Conservation (phyloP, 2,113 vertebrate species). For the Madoqua kirkii region DNA sequence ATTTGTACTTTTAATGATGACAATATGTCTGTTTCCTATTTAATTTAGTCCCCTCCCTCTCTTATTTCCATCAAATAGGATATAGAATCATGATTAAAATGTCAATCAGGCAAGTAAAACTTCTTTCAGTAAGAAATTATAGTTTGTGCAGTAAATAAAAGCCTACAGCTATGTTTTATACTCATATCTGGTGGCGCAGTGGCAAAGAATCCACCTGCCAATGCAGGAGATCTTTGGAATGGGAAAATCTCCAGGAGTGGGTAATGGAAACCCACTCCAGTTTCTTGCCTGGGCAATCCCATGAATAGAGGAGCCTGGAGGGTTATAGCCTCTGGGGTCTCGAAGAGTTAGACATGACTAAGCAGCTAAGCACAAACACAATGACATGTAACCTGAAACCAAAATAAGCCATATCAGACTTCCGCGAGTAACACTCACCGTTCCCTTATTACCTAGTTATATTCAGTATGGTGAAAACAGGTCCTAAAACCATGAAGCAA, state of each 20-base stretch:
- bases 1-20: background rate
- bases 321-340: background rate
- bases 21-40: background rate
- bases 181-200: background rate
- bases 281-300: background rate
- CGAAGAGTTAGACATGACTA: background rate
- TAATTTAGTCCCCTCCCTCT: background rate
- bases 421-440: background rate
- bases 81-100: background rate
- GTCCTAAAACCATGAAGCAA: background rate
- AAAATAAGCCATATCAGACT: background rate
- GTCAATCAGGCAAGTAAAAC: background rate
- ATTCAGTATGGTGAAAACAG: background rate
- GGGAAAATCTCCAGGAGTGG: background rate
- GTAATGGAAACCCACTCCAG: background rate
- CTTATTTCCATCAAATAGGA: background rate
- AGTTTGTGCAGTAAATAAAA: background rate
- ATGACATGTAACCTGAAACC: background rate
- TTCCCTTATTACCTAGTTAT: background rate
- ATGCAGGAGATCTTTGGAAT: background rate
- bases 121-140: background rate
- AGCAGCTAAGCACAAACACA: background rate
- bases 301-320: background rate
- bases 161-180: background rate
- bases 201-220: background rate